A percentile compares a stretch with the other conserved stretches of the same genome.
phyloP scores from a whole-genome alignment of 2,113 vertebrate genomes.

The Chaenocephalus aceratus region DNA sequence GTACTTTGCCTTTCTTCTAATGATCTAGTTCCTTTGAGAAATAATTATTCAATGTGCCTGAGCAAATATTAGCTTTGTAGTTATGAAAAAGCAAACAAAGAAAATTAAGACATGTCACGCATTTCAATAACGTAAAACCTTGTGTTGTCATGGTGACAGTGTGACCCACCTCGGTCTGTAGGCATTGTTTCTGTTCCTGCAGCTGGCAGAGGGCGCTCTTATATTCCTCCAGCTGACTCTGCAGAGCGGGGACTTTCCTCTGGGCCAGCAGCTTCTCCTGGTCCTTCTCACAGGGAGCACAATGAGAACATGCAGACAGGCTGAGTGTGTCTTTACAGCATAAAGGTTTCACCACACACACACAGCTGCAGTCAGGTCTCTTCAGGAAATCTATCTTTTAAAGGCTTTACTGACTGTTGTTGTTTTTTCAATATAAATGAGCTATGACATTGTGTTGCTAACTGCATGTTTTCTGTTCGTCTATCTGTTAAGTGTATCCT shows the following conservation, averaged over 20 bases:
- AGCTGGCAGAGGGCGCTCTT: conserved; percentile 90
- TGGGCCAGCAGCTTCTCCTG: conserved; percentile 90
- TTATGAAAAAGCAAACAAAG: neutral
- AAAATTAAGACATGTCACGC: neutral
- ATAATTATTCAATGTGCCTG: neutral
- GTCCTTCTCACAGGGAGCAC: conserved; percentile 64
- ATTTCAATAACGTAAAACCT: neutral
- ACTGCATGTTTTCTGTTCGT: neutral
- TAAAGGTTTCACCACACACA: neutral
- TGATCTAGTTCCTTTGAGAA: neutral
- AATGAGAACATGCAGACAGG: conserved; percentile 5
- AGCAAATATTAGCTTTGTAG: neutral
- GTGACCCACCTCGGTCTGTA: conserved; percentile 89
- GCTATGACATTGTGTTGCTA: neutral
- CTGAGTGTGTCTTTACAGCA: neutral
- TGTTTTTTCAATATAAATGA: neutral
- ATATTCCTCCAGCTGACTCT: conserved; percentile 91
- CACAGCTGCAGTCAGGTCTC: neutral
- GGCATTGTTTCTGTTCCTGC: conserved; percentile 88
- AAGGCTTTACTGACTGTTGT: conserved; percentile 1
- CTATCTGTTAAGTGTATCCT: neutral
- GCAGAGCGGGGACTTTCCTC: conserved; percentile 85
- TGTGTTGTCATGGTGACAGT: conserved; percentile 57
- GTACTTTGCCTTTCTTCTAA: neutral
- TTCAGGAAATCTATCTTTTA: neutral